phyloP scores from a whole-genome alignment of 1,140 invertebrate genomes.

The Drosophila busckii region DNA sequence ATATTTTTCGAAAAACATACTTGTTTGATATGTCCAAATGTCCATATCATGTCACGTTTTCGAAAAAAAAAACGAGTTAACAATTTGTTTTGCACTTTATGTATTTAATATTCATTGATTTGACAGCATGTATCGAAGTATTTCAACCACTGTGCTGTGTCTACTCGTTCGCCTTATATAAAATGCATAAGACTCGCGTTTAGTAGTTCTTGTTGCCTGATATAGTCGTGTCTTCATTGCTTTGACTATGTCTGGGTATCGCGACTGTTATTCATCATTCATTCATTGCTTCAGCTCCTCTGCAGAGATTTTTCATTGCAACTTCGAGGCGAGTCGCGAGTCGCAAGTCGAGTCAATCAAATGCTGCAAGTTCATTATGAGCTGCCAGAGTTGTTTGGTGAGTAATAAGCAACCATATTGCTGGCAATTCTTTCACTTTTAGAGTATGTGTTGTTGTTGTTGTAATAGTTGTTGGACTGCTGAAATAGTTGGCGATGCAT shows the following conservation, averaged over 20 bases:
- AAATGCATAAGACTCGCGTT: conserved; percentile 73
- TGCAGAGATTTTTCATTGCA: conserved; percentile 51
- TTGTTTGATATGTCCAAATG: too few species aligned
- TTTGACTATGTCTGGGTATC: conserved; percentile 25
- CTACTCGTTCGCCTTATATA: conserved; percentile 60
- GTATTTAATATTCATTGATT: not conserved
- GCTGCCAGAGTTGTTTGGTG: conserved; percentile 65
- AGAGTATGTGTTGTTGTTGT: conserved; percentile 19
- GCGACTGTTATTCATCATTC: conserved; percentile 65
- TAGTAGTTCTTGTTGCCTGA: too few species aligned
- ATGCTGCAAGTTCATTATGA: conserved; percentile 69
- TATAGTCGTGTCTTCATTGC: conserved; percentile 48
- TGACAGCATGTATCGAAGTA: too few species aligned
- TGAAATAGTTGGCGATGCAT: conserved; percentile 9
- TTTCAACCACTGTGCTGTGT: conserved; percentile 36
- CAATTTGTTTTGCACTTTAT: not conserved
- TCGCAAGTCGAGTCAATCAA: conserved; percentile 56
- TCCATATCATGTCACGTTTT: too few species aligned
- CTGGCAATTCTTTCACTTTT: conserved; percentile 10
- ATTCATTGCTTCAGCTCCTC: conserved; percentile 50
- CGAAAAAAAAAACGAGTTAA: too few species aligned
- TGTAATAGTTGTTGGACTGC: conserved; percentile 53
- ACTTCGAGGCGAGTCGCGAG: conserved; percentile 42
- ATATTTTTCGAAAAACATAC: too few species aligned
- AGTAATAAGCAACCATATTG: conserved; percentile 63